These are phyloP conservation scores for Drosophila nikananu DNA, from an alignment of 1,140 invertebrate species.

Conservation along the genomic window DNA sequence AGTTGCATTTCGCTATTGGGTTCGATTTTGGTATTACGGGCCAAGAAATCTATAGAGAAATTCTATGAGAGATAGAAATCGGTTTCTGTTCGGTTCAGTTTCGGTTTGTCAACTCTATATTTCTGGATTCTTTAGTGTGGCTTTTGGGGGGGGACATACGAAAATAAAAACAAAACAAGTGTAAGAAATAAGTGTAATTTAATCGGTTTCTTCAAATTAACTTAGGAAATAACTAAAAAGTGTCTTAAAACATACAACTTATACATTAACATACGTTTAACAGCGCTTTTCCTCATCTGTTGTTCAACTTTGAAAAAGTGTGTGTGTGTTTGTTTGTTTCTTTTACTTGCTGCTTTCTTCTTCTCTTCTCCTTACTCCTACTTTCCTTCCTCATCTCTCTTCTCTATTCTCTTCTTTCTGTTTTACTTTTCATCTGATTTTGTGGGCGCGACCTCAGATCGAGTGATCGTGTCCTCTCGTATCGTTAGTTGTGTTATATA, in stretches of 20 bases:
- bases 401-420: not conserved
- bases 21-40: conserved; percentile 38
- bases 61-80: conserved; percentile 49
- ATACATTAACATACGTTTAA: conserved; percentile 65
- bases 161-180: conserved; percentile 43
- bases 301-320: conserved; percentile 63
- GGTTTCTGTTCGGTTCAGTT: conserved; percentile 6
- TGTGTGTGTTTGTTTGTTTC: conserved; percentile 19
- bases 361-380: conserved; percentile 16
- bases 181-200: conserved; percentile 80
- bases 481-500: conserved; percentile 77
- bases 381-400: not conserved
- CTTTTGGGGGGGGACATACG: not conserved
- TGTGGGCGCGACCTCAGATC: conserved; percentile 8
- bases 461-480: conserved; percentile 23
- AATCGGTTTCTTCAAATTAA: conserved; percentile 78
- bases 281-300: conserved; percentile 74
- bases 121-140: not conserved
- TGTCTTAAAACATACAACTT: conserved; percentile 76
- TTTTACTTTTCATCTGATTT: conserved; percentile 20
- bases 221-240: conserved; percentile 82
- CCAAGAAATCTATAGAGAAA: conserved; percentile 32
- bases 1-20: conserved; percentile 76
- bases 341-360: conserved; percentile 62
- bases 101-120: conserved; percentile 26